Base-by-base conservation (phyloP, 2,888 invertebrate species). In the Micoletzkya japonica region DNA sequence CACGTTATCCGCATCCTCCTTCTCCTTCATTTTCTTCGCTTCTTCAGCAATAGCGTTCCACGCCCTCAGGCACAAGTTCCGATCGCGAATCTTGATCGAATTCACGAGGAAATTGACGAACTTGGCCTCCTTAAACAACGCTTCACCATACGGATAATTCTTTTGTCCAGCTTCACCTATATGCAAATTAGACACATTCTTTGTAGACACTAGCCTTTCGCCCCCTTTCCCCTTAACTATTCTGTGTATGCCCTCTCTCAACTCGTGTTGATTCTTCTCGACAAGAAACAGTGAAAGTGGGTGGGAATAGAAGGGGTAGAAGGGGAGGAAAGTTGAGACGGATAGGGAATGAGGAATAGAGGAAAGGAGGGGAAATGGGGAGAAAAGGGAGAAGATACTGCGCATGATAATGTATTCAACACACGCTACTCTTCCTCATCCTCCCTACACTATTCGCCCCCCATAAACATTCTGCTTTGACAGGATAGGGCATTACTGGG, bases 21-120 rank as follows among this genome's bases (percentile, higher is more conserved):
- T 73, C 67, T 72, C 66, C 68, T 76, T 75, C 72, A 79, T 72
- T 49, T 78, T 77, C n/a, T 76, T 76, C 1, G 81, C 76, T 56
- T 81, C 79, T 20, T 73, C 74, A 2, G 75, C 76, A 54, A 81
- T 81, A 24, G 81, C 81, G 28, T 70, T 67, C 81, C 81, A 81
- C 7, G 78, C 78, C 37, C 71, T 70, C 56, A 72, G 28, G 34
- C 79, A 78, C 34, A 81, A 59, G 57, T 66, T 64, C 52, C 70
- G 54, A 59, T 79, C 72, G 14, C 76, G 72, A 1, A 81, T 69
- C 10, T 73, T 69, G 58, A 75, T 73, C 32, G 81, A 81, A 54
- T 80, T 81, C 37, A 72, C 66, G 28, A 82, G 76, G 64, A 85
- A 84, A 64, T 84, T 84, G 74, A 85, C 78, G 75, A 84, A 84